A percentile compares a stretch with the other conserved stretches of the same genome.
Evolutionary conservation across 2,797 vertebrate genomes (phyloP).

Genomic region (Otus scops): DNA sequence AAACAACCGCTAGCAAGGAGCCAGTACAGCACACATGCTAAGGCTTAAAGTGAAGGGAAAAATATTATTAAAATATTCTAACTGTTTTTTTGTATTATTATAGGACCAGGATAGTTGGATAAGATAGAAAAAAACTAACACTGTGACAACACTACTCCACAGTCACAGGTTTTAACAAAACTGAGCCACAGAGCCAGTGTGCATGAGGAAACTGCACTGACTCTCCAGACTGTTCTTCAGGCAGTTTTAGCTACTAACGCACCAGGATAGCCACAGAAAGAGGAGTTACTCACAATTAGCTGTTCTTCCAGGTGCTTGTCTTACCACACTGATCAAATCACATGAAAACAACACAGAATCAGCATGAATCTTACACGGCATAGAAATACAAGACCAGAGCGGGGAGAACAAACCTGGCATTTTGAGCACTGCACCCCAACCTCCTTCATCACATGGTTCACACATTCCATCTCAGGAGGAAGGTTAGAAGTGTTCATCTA

Average conservation of each 20-base stretch:
- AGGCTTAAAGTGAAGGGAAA: neutral
- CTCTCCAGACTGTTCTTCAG: neutral
- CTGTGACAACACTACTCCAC: neutral
- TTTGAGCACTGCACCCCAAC: neutral
- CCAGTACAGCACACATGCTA: neutral
- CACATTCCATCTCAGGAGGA: neutral
- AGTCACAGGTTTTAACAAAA: neutral
- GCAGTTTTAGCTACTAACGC: neutral
- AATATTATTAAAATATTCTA: neutral
- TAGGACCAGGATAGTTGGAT: neutral
- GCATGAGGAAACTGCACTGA: neutral
- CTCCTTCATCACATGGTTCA: neutral
- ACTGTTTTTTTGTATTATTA: neutral
- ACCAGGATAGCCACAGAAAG: neutral
- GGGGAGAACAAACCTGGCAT: neutral
- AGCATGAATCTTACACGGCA: neutral
- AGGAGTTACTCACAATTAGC: neutral
- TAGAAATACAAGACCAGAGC: neutral
- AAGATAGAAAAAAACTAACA: neutral
- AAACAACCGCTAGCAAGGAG: neutral
- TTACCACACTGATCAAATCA: neutral
- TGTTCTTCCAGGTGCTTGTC: neutral
- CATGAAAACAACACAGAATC: neutral
- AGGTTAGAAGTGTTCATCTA: neutral
- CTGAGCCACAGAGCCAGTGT: neutral